Evolutionary conservation across 2,113 vertebrate genomes (phyloP).

Genomic region (Actenoides hombroni): DNA sequence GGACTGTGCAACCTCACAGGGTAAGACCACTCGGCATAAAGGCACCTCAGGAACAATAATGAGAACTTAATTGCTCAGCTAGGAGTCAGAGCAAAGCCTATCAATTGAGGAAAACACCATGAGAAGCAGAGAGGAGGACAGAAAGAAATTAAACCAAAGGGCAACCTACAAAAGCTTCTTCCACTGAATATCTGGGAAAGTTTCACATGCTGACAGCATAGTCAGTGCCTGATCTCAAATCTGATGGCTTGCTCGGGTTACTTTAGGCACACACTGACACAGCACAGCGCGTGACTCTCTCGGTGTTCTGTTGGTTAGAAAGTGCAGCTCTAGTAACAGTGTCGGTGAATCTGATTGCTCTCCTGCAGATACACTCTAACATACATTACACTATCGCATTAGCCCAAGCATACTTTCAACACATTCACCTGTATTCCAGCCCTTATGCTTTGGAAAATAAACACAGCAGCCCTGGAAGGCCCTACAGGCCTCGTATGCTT

Average conservation of each 20-base stretch:
- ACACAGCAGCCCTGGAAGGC: neutral
- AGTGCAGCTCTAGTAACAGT: neutral
- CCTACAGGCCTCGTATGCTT: fast-evolving
- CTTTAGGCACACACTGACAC: neutral
- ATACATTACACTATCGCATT: neutral
- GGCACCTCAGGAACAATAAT: fast-evolving
- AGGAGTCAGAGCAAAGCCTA: neutral
- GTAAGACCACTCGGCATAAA: neutral
- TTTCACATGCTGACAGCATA: neutral
- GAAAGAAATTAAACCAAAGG: neutral
- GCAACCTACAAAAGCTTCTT: neutral
- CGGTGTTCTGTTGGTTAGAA: neutral
- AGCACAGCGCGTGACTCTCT: neutral
- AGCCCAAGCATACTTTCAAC: neutral
- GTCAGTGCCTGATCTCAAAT: neutral
- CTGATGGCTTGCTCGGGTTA: no score
- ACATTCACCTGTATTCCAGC: neutral
- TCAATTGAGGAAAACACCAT: neutral
- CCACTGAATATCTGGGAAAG: neutral
- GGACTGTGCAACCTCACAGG: neutral
- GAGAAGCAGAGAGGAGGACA: neutral
- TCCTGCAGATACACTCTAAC: neutral
- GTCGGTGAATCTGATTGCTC: neutral
- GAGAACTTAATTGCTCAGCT: neutral
- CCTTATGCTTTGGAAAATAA: neutral